Evolutionary conservation across 2,888 invertebrate species (phyloP), one percentile per base, ranked within the genome.

Genomic region (Eupithecia pulchellata): DNA sequence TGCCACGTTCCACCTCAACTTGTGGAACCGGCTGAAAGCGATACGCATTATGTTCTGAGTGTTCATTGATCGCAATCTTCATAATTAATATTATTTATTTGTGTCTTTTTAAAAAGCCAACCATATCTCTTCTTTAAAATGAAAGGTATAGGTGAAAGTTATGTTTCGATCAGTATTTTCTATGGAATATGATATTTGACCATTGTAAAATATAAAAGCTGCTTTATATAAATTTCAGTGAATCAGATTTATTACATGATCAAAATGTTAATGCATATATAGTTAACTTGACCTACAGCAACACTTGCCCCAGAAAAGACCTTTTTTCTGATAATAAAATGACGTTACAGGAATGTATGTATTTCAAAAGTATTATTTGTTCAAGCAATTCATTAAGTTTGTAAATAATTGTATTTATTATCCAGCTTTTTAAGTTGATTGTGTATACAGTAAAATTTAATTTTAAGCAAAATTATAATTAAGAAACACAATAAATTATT

Each of bases 401-500:
- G 92, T 92, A 91, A 89, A 92, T 92, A 92, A 86, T 82, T 86
- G 85, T 90, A 88, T 88, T 85, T 86, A 87, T 75, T 86, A 87
- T 74, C 75, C 79, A 78, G 80, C 72, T 80, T 88, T 47, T 86
- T 88, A 87, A 84, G 78, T 83, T 87, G 76, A 73, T 87, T 91
- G 91, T 91, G 90, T 90, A 91, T 90, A 92, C 89, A 89, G 86
- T 89, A 85, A 89, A 81, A 84, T 81, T 74, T 88, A 87, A 86
- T 87, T 87, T 87, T 88, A 89, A 88, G 87, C 87, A 84, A 90
- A 88, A 90, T 84, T 90, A 90, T 83, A 82, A 85, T 78, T 89
- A 91, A 90, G 88, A 82, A 72, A 90, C 87, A 91, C 90, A 92
- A 93, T 93, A 93, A 93, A 93, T 92, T 93, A 93, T 93, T 93